phyloP scores from a whole-genome alignment of 2,113 vertebrate genomes.

The Tychaedon coryphoeus region DNA sequence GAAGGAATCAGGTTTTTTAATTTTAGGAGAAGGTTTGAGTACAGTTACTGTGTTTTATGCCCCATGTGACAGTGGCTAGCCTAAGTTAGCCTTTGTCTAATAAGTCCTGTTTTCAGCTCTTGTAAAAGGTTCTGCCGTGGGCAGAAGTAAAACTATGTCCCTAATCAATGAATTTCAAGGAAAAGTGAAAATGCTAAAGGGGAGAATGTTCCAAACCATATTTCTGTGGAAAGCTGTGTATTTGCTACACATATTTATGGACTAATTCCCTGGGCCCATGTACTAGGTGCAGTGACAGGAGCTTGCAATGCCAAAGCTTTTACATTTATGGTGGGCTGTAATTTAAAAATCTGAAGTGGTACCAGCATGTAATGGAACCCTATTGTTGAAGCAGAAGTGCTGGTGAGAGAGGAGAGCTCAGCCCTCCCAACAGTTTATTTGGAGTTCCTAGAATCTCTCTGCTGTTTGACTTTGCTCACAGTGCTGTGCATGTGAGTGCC shows the following conservation, averaged over 20 bases:
- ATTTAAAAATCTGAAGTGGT: background rate
- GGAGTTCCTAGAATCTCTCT: background rate
- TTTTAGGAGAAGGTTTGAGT: background rate
- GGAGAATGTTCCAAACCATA: background rate
- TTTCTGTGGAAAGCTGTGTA: background rate
- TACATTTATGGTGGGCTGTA: background rate
- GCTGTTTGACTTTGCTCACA: background rate
- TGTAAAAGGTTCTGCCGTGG: background rate
- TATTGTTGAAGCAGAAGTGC: background rate
- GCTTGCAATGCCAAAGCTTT: background rate
- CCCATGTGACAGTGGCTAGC: accelerated
- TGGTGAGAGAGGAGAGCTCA: background rate
- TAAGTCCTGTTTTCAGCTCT: background rate
- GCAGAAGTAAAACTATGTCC: background rate
- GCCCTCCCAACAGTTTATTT: background rate
- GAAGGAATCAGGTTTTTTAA: background rate
- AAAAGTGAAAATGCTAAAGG: background rate
- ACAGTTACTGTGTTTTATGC: background rate
- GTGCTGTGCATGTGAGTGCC: background rate
- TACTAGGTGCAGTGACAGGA: background rate
- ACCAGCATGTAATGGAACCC: background rate
- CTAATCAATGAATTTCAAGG: background rate
- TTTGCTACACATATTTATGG: background rate
- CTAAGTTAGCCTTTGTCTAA: background rate
- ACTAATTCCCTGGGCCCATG: background rate